These are phyloP conservation scores for Hycleus cichorii DNA, from an alignment of 1,140 invertebrate genomes.

Conservation along the genomic window DNA sequence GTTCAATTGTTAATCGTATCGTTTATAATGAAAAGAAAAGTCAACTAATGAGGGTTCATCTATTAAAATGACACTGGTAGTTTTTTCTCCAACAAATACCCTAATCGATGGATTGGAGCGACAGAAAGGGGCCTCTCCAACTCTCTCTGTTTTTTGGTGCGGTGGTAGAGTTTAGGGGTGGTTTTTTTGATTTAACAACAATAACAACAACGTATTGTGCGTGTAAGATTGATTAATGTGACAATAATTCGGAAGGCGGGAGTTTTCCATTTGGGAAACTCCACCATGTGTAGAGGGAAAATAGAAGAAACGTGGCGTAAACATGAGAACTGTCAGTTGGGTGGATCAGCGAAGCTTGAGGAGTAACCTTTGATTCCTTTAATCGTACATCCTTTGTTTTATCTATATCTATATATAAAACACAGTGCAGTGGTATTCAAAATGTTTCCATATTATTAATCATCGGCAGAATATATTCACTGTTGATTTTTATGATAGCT, in stretches of 20 bases:
- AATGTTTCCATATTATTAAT: background rate
- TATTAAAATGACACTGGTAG: conserved; percentile 33
- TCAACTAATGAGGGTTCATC: conserved; percentile 31
- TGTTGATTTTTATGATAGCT: background rate
- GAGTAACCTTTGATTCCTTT: conserved; percentile 24
- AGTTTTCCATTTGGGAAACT: background rate
- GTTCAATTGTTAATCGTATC: conserved; percentile 25
- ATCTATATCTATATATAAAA: background rate
- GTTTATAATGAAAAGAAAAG: conserved; percentile 19
- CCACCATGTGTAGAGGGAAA: conserved; percentile 2
- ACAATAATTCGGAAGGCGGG: conserved; percentile 31
- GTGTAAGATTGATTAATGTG: conserved; percentile 32
- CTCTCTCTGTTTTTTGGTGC: too few species aligned
- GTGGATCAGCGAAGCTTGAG: conserved; percentile 19
- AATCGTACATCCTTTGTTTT: conserved; percentile 14
- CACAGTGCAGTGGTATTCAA: conserved; percentile 8
- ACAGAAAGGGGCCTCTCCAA: too few species aligned
- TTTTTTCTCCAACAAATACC: conserved; percentile 8
- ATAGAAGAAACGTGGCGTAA: conserved; percentile 20
- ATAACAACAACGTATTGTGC: conserved; percentile 22
- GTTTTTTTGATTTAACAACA: conserved; percentile 18
- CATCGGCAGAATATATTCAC: background rate
- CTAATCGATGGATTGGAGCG: too few species aligned
- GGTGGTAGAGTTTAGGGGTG: too few species aligned
- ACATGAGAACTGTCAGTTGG: conserved; percentile 24